A percentile compares a stretch with the other conserved stretches of the same genome.
These are phyloP conservation scores for Paramormyrops kingsleyae DNA, from an alignment of 2,113 vertebrate species.

Conservation along the genomic window DNA sequence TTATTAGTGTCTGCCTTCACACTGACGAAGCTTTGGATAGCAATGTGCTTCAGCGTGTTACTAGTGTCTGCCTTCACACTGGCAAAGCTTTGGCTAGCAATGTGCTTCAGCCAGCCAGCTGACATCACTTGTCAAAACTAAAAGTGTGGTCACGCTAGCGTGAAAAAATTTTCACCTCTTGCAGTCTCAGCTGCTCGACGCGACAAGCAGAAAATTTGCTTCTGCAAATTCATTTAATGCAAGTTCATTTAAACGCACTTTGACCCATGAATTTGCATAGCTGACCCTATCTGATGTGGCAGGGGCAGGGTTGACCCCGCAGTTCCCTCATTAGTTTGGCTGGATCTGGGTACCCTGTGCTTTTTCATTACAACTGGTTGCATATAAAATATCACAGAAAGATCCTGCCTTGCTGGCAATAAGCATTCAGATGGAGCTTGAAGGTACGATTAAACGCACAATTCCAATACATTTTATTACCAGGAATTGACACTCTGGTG, in stretches of 20 bases:
- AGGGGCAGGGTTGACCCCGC: background rate
- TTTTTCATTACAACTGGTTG: background rate
- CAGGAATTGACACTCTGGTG: background rate
- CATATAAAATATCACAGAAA: background rate
- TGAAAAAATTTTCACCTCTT: background rate
- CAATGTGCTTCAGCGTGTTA: background rate
- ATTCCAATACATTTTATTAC: background rate
- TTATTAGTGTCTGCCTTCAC: background rate
- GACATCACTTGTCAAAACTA: background rate
- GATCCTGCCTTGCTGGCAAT: background rate
- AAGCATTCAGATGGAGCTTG: background rate
- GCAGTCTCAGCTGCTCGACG: background rate
- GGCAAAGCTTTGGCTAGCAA: background rate
- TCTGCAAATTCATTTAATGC: no score
- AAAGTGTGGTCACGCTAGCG: background rate
- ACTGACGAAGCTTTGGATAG: background rate
- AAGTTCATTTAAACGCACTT: background rate
- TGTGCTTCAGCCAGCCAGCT: background rate
- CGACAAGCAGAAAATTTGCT: background rate
- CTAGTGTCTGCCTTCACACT: background rate
- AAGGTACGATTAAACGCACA: background rate
- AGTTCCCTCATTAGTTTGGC: background rate
- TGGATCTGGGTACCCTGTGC: background rate
- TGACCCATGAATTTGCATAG: background rate
- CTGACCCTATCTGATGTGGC: background rate